A percentile compares a stretch with the other conserved stretches of the same genome.
phyloP scores from a whole-genome alignment of 2,797 vertebrate species.

The Heterohyrax brucei region DNA sequence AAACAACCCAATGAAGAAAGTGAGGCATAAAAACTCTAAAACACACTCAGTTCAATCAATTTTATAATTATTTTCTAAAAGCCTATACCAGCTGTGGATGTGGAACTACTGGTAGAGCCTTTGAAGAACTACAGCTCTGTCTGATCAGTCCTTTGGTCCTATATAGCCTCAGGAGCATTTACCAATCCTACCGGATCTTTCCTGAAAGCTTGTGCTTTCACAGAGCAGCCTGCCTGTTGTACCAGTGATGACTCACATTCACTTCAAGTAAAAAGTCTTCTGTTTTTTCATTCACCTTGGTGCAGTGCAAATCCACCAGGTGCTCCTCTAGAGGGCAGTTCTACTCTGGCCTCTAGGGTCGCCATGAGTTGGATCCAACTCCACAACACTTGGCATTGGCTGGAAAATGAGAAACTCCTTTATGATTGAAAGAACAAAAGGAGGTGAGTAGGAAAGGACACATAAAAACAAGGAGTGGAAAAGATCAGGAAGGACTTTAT shows the following conservation, averaged over 20 bases:
- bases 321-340: no score
- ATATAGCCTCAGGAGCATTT: not conserved
- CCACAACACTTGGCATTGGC: no score
- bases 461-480: not conserved
- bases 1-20: not conserved
- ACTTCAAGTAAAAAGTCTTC: not conserved
- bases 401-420: not conserved
- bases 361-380: no score
- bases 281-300: not conserved
- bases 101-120: not conserved
- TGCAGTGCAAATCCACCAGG: no score
- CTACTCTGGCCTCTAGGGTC: no score
- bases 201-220: not conserved
- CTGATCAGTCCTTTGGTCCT: not conserved
- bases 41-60: conserved; percentile 18
- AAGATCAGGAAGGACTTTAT: not conserved
- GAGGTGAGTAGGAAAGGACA: not conserved
- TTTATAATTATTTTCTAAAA: conserved; percentile 30
- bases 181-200: no score
- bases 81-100: not conserved
- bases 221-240: not conserved
- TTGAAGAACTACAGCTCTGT: not conserved
- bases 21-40: not conserved
- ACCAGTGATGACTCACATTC: not conserved
- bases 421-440: conserved; percentile 11